Base-by-base conservation (phyloP, 2,113 vertebrate genomes). In the Alethe castanea region DNA sequence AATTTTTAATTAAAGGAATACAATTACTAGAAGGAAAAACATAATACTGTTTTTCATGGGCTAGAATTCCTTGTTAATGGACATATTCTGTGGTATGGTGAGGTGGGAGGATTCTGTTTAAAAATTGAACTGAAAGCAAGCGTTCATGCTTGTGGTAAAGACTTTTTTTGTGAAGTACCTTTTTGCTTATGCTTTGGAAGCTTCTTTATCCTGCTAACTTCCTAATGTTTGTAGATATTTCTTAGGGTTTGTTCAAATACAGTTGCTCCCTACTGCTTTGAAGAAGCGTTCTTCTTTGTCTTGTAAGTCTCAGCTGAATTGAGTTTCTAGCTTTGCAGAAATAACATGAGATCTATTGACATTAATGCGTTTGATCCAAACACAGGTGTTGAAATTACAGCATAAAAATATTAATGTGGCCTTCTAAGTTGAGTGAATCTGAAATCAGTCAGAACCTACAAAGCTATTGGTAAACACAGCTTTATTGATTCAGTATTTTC, bases 391-490 rank as follows among this genome's bases (percentile, higher is more conserved):
- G 33, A 64, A 69, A 33, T 54, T 53, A 6, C 20, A 25, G 9
- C 62, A 11, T 1, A 29, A 25, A 61, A 66, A 24, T 82, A 31
- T 8, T 80, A 20, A 14, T 5, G 2, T 61, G n/a, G 36, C 19
- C 26, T 56, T 73, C 7, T 16, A 78, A 61, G 16, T 24, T 66
- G 31, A 67, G 17, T 81, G 47, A 8, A 17, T 62, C 40, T 67
- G 31, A 47, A 36, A 53, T 87, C 48, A 18, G 14, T 67, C 31
- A 67, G 57, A 67, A 54, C 8, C 25, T n/a, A 23, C 11, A 64
- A 22, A 36, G 5, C 4, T 45, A 1, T n/a, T 25, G 0, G 3
- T 76, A 66, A 81, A 36, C 19, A 31, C 10, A 28, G n/a, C 3
- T 74, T 44, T 19, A 70, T 14, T 80, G 56, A n/a, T 61, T 38